Base-by-base conservation (phyloP, 2,797 vertebrate genomes). In the Enteromius trimaculatus region DNA sequence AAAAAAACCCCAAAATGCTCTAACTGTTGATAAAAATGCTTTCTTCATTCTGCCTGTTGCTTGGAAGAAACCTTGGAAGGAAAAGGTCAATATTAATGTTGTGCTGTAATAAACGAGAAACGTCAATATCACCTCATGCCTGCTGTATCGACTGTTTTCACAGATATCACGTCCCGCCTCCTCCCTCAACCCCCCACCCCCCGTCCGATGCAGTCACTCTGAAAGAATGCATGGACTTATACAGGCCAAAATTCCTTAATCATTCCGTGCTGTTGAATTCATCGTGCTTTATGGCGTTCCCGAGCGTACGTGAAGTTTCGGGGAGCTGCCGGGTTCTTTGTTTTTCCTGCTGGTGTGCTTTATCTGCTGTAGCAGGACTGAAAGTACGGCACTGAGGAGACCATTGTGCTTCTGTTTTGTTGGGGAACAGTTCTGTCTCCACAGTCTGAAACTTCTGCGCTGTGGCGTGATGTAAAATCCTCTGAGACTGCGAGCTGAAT, bases 381-480 rank as follows among this genome's bases (percentile, higher is more conserved):
- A 80, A 77, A 64, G 58, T 75, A 53, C 66, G 68, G 65, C 19
- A 1, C 6, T 31, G 83, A 86, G 85, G 64, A 66, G 82, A 82
- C 86, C 83, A 77, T 88, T 91, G 68, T 87, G 82, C 51, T 11
- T 64, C 49, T 75, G 83, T 85, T 31, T 89, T 89, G 88, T 88
- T 90, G 86, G 87, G 85, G 49, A 84, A 29, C 51, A 86, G 89
- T 88, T 89, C 82, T 92, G 84, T 87, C 85, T 90, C 82, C 85
- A 85, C 90, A 78, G 89, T 89, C 87, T 92, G 87, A 92, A 88
- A 88, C 80, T 86, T 79, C 84, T 65, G 75, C 14, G 64, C 47
- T 65, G 11, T 53, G 58, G 42, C 44, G 58, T 26, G 80, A 74
- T 83, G 74, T 49, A 26, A 72, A 82, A 62, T 70, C 84, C 74